phyloP scores from a whole-genome alignment of 1,140 invertebrate species.

The Drosophila saltans region DNA sequence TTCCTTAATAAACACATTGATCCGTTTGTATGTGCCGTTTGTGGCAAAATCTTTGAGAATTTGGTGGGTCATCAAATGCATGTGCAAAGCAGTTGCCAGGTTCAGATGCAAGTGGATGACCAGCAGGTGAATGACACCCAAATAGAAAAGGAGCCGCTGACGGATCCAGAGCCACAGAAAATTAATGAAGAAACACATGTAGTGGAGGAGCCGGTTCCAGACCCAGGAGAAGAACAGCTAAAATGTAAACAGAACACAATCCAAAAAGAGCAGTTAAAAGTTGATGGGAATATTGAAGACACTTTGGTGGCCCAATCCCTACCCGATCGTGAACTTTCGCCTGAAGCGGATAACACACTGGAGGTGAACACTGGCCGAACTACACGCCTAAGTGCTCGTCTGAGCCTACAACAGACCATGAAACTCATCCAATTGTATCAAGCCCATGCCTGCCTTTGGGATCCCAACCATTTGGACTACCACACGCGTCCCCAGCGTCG shows the following conservation, averaged over 20 bases:
- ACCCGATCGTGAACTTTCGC: not conserved
- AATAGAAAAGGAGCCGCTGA: not conserved
- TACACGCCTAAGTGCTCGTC: constrained; percentile 25
- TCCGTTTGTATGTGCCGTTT: constrained; percentile 69
- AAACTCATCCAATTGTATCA: constrained; percentile 57
- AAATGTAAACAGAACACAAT: not conserved
- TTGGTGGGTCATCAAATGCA: constrained; percentile 55
- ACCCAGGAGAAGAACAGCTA: not conserved
- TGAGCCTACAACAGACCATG: constrained; percentile 43
- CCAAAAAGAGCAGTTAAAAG: not conserved
- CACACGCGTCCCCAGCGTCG: constrained; percentile 47
- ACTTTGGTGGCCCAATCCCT: not conserved
- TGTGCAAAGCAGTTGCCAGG: constrained; percentile 54
- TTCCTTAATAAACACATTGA: constrained; percentile 76
- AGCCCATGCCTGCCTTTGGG: constrained; percentile 63
- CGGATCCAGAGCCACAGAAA: not conserved
- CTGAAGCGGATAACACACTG: constrained; percentile 2
- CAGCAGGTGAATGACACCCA: not conserved
- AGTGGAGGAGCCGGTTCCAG: not conserved
- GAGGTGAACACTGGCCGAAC: not conserved
- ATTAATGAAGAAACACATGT: not conserved
- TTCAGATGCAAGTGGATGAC: not conserved
- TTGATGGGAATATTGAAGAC: not conserved
- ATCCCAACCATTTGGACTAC: constrained; percentile 73
- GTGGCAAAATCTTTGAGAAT: constrained; percentile 73